phyloP scores from a whole-genome alignment of 2,113 vertebrate genomes.

The Helogale parvula region DNA sequence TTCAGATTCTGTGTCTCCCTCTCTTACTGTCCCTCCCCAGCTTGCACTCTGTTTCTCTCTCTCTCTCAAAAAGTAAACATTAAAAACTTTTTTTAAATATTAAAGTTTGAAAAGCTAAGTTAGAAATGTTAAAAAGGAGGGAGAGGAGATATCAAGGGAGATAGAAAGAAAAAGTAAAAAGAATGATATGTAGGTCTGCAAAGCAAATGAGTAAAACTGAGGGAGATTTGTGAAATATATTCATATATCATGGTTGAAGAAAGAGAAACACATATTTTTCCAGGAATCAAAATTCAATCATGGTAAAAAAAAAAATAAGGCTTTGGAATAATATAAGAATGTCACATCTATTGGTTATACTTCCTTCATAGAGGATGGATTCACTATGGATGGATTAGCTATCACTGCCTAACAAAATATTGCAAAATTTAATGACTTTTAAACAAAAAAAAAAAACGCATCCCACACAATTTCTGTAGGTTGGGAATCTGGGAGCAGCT shows the following conservation, averaged over 20 bases:
- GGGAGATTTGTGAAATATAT: not conserved
- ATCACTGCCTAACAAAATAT: not conserved
- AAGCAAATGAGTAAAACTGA: not conserved
- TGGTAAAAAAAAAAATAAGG: not conserved
- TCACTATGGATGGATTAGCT: not conserved
- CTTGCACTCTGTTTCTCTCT: not conserved
- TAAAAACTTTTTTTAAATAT: too few species aligned
- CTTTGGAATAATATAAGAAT: not conserved
- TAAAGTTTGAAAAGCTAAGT: constrained; percentile 3
- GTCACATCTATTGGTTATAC: not conserved
- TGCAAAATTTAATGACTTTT: not conserved
- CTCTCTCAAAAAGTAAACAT: not conserved
- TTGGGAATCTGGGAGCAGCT: not conserved
- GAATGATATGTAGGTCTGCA: not conserved
- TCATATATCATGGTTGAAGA: not conserved
- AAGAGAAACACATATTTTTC: not conserved
- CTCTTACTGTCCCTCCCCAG: too few species aligned
- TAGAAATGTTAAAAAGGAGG: not conserved
- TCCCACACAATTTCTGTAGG: not conserved
- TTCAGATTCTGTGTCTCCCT: too few species aligned
- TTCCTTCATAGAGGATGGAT: not conserved
- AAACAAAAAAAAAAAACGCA: not conserved
- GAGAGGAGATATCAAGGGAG: not conserved
- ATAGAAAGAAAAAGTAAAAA: not conserved
- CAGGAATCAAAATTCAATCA: not conserved